phyloP scores from a whole-genome alignment of 2,797 vertebrate genomes.

The Catamblyrhynchus diadema region DNA sequence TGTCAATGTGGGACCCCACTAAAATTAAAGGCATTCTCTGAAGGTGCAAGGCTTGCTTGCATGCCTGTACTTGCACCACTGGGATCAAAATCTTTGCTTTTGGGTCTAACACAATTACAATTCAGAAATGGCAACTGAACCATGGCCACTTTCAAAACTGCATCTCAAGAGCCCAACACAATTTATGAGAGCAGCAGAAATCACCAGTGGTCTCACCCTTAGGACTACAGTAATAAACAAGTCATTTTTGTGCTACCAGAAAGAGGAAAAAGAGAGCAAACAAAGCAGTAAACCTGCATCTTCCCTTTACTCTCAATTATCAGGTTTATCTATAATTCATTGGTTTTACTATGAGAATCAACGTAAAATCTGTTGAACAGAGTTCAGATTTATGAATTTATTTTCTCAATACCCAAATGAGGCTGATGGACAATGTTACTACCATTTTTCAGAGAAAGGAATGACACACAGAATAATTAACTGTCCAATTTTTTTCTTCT shows the following conservation, averaged over 20 bases:
- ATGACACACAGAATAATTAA: background rate
- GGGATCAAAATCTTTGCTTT: background rate
- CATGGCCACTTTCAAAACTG: background rate
- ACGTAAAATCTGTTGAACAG: background rate
- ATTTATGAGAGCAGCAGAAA: slow-evolving; percentile 14
- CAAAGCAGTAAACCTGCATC: background rate
- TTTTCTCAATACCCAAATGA: background rate
- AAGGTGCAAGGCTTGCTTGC: background rate
- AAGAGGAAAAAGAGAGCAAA: slow-evolving; percentile 5
- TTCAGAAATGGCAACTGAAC: background rate
- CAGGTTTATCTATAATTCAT: slow-evolving; percentile 33
- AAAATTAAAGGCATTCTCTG: background rate
- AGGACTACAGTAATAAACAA: slow-evolving; percentile 5
- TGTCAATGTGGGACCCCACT: rapidly evolving
- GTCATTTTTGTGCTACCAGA: background rate
- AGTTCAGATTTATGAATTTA: slow-evolving; percentile 30
- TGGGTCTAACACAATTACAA: background rate
- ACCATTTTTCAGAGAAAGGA: background rate
- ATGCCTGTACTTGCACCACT: background rate
- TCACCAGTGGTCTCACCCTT: background rate
- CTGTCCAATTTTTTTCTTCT: background rate
- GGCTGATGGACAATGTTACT: background rate
- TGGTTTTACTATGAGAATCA: background rate
- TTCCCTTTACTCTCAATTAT: background rate
- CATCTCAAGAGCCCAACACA: background rate